Conservation (phyloP, 2,113 vertebrate genomes). For the Capreolus pygargus region DNA sequence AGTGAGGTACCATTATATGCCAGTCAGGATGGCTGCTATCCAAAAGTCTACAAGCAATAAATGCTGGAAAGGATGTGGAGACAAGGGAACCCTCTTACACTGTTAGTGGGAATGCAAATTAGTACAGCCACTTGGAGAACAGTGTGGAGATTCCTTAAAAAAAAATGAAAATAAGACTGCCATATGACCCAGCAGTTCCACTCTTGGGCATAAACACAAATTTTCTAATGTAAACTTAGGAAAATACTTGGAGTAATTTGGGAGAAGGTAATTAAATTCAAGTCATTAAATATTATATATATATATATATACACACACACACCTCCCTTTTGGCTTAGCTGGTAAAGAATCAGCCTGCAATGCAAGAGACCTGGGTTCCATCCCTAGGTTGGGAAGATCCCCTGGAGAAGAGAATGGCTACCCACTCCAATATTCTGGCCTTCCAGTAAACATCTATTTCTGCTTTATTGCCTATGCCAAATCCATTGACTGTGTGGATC, state of each 20-base stretch:
- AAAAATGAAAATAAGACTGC: too few species aligned
- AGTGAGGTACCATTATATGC: too few species aligned
- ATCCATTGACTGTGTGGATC: not conserved
- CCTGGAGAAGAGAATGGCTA: not conserved
- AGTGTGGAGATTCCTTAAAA: too few species aligned
- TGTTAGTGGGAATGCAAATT: too few species aligned
- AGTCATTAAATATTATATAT: not conserved
- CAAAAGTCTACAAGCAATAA: too few species aligned
- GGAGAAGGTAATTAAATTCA: not conserved
- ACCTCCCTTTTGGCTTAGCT: not conserved
- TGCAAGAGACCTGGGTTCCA: not conserved
- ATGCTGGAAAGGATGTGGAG: too few species aligned
- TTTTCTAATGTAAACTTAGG: not conserved
- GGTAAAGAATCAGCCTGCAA: not conserved
- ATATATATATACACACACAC: accelerated
- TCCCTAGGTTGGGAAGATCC: not conserved
- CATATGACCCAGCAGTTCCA: too few species aligned
- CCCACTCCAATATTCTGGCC: not conserved
- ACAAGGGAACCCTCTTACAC: too few species aligned
- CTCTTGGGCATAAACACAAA: not conserved
- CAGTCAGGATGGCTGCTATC: too few species aligned
- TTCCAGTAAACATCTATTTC: not conserved
- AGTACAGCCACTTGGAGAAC: too few species aligned
- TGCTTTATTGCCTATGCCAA: not conserved
- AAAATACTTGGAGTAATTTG: not conserved